Percentiles rank a stretch among this genome's conserved stretches.
Conservation (phyloP, 2,797 vertebrate genomes). For the Thalassophryne amazonica region DNA sequence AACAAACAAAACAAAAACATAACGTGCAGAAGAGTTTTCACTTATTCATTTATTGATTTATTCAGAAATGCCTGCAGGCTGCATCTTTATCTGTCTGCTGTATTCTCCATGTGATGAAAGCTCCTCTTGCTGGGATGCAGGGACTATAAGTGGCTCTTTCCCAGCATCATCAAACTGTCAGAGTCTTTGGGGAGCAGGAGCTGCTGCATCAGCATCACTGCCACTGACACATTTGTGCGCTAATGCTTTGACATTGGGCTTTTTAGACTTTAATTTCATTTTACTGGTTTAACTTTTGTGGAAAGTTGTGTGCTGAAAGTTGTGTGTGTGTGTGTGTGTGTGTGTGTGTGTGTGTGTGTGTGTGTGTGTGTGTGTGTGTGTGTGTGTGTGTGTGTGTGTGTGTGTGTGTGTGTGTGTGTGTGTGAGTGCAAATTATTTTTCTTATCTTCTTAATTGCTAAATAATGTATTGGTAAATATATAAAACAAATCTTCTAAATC, state of each 20-base stretch:
- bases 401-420: too few species aligned
- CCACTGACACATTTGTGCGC: constrained; percentile 43
- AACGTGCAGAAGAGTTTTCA: too few species aligned
- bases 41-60: constrained; percentile 13
- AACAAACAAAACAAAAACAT: too few species aligned
- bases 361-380: too few species aligned
- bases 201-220: constrained; percentile 6
- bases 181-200: not conserved
- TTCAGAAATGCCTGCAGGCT: not conserved
- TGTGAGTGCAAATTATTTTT: too few species aligned
- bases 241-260: too few species aligned
- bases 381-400: too few species aligned
- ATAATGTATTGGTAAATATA: too few species aligned
- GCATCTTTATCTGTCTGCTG: not conserved
- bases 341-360: too few species aligned
- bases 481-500: too few species aligned
- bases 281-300: constrained; percentile 15
- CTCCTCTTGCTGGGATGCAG: constrained; percentile 3
- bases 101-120: constrained; percentile 17
- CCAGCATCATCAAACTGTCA: constrained; percentile 30
- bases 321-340: not conserved
- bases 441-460: too few species aligned
- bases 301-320: too few species aligned
- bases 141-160: constrained; percentile 24
- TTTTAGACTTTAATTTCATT: constrained; percentile 26